Base-by-base conservation (phyloP, 1,140 invertebrate genomes). In the Zaprionus vittiger region DNA sequence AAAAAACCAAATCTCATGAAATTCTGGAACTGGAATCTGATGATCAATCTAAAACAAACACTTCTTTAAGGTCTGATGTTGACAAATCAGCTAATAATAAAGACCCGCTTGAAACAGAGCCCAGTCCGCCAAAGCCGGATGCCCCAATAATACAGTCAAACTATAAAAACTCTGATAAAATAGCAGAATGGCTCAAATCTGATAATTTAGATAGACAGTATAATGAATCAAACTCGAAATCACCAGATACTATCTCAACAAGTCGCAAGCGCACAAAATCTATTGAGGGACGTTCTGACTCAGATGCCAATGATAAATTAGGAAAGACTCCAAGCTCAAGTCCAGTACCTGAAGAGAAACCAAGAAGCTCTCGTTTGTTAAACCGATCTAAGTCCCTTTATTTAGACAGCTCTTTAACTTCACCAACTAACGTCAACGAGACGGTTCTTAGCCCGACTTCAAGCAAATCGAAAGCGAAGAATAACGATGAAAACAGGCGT, bases 351-450 rank as follows among this genome's bases (percentile, higher is more conserved):
- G 9, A 22, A n/a, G 38, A 12, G 14, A 55, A 26, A 37, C 15
- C 7, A 61, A 15, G n/a, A 4, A 38, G 22, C n/a, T 5, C 24
- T 2, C 60, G 37, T 17, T 17, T 57, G 6, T 41, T 5, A 20
- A 71, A 55, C 12, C 31, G 37, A 64, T 44, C 38, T 17, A 71
- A 64, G 20, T 64, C 60, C 9, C 54, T 12, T 56, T 56, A 37
- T 24, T 17, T 55, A 6, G 49, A 64, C 44, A 17, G 38, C 5
- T 26, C 38, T 1, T 28, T 15, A 11, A 20, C 24, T 6, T 44
- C 65, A 37, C n/a, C 15, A 55, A 20, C 20, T 11, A 66, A 15
- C 11, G 22, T 12, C n/a, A 62, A 20, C 31, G 4, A 26, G 12
- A 44, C 1, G 11, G 22, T 24, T 15, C 38, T 26, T 14, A 44